Conservation (phyloP, 2,888 invertebrate genomes). For the Nomada hirtipes region DNA sequence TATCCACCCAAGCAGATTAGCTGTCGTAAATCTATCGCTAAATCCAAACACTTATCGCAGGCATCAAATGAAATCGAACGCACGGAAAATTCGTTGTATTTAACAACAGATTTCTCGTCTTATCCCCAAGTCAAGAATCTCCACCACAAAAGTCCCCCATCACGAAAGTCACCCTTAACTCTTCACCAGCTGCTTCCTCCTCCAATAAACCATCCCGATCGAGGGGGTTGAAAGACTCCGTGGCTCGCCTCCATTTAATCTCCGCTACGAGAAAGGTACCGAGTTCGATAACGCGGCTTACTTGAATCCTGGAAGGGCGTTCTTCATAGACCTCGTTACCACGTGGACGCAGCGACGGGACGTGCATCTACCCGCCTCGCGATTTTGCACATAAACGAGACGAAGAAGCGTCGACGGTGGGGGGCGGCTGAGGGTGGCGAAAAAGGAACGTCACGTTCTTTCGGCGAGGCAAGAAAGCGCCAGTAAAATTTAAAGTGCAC, state of each 20-base stretch:
- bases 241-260: slow-evolving; percentile 46
- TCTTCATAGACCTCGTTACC: slow-evolving; percentile 18
- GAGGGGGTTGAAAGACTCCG: slow-evolving; percentile 20
- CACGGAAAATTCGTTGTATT: not conserved
- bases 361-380: too few species aligned
- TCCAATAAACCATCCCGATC: slow-evolving; percentile 40
- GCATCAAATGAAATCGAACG: too few species aligned
- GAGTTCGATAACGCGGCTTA: slow-evolving; percentile 33
- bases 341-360: not conserved
- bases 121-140: not conserved
- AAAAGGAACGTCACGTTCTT: slow-evolving; percentile 44
- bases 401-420: slow-evolving; percentile 8
- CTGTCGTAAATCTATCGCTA: too few species aligned
- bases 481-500: slow-evolving; percentile 55
- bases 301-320: not conserved
- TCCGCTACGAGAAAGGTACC: not conserved
- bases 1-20: too few species aligned
- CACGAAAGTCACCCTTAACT: slow-evolving; percentile 6
- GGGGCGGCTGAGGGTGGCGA: not conserved
- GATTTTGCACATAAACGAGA: slow-evolving; percentile 3
- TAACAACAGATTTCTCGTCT: not conserved
- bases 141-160: not conserved
- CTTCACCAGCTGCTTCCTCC: slow-evolving; percentile 35
- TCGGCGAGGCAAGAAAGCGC: slow-evolving; percentile 28
- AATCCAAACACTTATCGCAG: too few species aligned